These are phyloP conservation scores for Dryococelus australis DNA, from an alignment of 2,888 invertebrate genomes.

Conservation along the genomic window DNA sequence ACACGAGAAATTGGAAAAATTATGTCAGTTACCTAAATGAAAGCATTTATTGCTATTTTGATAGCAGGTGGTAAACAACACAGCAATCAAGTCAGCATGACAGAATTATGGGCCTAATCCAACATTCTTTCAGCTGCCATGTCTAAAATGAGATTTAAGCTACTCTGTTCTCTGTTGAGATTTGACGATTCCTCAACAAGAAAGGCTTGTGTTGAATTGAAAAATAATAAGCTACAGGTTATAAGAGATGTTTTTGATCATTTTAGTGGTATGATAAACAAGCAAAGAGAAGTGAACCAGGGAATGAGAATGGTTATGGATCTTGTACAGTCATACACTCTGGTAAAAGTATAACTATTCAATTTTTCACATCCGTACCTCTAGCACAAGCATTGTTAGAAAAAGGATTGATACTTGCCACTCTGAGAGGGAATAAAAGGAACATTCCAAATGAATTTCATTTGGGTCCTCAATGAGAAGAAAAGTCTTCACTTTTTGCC, in stretches of 20 bases:
- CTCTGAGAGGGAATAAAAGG: not conserved
- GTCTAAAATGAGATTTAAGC: not conserved
- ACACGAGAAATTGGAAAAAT: not conserved
- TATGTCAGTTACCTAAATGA: not conserved
- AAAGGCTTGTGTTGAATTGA: not conserved
- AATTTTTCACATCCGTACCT: not conserved
- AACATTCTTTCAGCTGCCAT: not conserved
- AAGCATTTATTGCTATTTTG: too few species aligned
- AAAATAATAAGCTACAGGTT: not conserved
- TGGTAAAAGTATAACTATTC: not conserved
- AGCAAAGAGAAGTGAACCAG: not conserved
- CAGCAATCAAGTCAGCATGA: not conserved
- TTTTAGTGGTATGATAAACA: not conserved
- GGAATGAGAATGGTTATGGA: not conserved
- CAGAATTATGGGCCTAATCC: not conserved
- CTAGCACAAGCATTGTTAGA: constrained; percentile 3
- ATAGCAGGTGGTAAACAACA: not conserved
- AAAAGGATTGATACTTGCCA: not conserved
- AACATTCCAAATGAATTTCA: not conserved
- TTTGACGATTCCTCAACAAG: not conserved
- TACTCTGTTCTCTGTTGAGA: not conserved
- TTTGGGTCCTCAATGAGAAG: not conserved
- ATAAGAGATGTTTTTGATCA: not conserved
- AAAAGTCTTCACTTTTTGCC: not conserved
- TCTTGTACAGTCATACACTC: not conserved